phyloP scores from a whole-genome alignment of 2,888 invertebrate species.

The Syrista parreyssii region DNA sequence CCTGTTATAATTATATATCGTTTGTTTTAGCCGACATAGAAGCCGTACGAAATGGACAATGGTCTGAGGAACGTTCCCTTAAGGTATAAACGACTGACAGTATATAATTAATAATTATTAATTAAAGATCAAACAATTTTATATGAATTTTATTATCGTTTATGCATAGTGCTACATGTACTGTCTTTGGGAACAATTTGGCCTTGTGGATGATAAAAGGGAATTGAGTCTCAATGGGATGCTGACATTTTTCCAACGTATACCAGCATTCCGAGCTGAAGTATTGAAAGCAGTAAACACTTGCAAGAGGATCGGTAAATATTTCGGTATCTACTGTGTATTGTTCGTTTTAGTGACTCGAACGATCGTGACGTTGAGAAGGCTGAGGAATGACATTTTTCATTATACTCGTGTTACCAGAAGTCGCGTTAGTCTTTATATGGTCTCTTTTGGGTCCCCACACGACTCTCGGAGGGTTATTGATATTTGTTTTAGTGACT shows the following conservation, averaged over 20 bases:
- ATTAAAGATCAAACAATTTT: neutral
- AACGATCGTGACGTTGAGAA: slow-evolving; percentile 20
- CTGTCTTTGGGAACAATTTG: slow-evolving; percentile 62
- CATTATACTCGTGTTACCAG: neutral
- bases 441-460: no score
- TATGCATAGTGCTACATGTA: slow-evolving; percentile 62
- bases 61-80: slow-evolving; percentile 55
- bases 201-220: slow-evolving; percentile 59
- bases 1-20: neutral
- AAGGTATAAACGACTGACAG: slow-evolving; percentile 45
- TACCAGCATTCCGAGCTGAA: slow-evolving; percentile 58
- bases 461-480: no score
- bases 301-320: slow-evolving; percentile 59
- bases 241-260: slow-evolving; percentile 60
- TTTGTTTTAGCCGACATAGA: slow-evolving; percentile 54
- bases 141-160: neutral
- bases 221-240: slow-evolving; percentile 57
- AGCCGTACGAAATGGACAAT: slow-evolving; percentile 56
- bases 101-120: slow-evolving; percentile 2
- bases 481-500: slow-evolving; percentile 8
- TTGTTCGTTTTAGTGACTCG: slow-evolving; percentile 22
- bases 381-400: neutral
- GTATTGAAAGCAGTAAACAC: slow-evolving; percentile 53
- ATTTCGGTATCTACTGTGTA: slow-evolving; percentile 48
- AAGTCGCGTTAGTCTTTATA: no score